phyloP scores from a whole-genome alignment of 2,113 vertebrate genomes.

The Vidua chalybeata region DNA sequence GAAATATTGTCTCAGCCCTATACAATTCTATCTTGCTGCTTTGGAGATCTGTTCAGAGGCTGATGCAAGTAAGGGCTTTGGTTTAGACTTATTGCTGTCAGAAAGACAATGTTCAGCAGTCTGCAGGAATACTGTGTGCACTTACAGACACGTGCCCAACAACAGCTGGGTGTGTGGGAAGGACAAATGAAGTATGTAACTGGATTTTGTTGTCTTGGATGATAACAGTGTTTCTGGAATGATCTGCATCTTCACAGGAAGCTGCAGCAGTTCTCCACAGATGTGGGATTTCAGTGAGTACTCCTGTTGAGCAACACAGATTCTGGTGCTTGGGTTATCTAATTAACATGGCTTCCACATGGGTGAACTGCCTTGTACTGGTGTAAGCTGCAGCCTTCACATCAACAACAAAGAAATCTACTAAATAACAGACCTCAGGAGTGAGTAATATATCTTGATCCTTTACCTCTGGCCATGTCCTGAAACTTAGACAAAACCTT shows the following conservation, averaged over 20 bases:
- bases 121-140: background rate
- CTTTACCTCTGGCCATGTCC: background rate
- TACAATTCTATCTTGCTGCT: background rate
- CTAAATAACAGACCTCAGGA: background rate
- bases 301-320: fast-evolving
- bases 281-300: background rate
- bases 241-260: background rate
- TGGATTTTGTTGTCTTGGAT: background rate
- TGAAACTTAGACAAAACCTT: background rate
- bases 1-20: background rate
- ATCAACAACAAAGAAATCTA: background rate
- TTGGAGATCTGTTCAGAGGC: background rate
- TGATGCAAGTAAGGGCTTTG: background rate
- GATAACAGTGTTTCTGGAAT: background rate
- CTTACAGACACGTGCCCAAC: fast-evolving
- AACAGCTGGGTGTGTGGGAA: background rate
- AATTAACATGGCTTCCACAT: fast-evolving
- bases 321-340: background rate
- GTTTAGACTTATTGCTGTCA: background rate
- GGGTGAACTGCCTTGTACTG: background rate
- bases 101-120: background rate
- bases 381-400: background rate
- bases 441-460: background rate
- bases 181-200: background rate
- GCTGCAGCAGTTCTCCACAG: background rate